These are phyloP conservation scores for Eucidaris tribuloides DNA, from an alignment of 35 echinoderm and acorn worm species.

Conservation along the genomic window DNA sequence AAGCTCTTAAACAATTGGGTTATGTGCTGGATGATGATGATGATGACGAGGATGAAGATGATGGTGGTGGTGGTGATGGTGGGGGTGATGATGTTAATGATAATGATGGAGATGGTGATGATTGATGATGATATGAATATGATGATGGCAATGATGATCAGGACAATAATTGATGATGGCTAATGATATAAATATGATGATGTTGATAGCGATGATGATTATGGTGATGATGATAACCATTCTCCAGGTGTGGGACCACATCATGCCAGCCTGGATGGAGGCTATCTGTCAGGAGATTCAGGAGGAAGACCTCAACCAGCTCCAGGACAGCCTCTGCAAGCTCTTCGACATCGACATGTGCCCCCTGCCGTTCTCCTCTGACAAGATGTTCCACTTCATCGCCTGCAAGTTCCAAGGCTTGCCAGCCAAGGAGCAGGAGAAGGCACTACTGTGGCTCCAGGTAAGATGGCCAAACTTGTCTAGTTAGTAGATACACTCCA, in stretches of 20 bases:
- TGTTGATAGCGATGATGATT: too few relatives aligned
- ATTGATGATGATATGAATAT: too few relatives aligned
- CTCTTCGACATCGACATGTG: constrained; percentile 91
- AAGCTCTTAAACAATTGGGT: constrained; percentile 80
- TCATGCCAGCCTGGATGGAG: constrained; percentile 99
- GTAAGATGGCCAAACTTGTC: background rate
- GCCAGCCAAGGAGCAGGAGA: constrained; percentile 71
- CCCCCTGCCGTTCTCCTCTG: constrained; percentile 87
- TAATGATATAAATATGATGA: background rate
- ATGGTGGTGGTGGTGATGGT: too few relatives aligned
- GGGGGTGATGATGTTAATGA: too few relatives aligned
- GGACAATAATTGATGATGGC: background rate
- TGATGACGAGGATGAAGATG: too few relatives aligned
- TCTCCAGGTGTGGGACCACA: constrained; percentile 92
- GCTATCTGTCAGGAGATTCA: constrained; percentile 75
- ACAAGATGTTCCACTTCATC: constrained; percentile 94
- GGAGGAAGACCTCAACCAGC: constrained; percentile 83
- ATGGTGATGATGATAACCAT: background rate
- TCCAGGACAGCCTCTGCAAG: constrained; percentile 84
- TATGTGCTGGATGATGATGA: too few relatives aligned
- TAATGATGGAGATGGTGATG: too few relatives aligned
- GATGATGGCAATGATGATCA: too few relatives aligned
- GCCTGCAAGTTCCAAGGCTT: constrained; percentile 80
- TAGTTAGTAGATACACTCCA: background rate
- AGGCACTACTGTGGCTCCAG: constrained; percentile 92